Conservation (phyloP, 2,888 invertebrate species). For the Heliconius charithonia region DNA sequence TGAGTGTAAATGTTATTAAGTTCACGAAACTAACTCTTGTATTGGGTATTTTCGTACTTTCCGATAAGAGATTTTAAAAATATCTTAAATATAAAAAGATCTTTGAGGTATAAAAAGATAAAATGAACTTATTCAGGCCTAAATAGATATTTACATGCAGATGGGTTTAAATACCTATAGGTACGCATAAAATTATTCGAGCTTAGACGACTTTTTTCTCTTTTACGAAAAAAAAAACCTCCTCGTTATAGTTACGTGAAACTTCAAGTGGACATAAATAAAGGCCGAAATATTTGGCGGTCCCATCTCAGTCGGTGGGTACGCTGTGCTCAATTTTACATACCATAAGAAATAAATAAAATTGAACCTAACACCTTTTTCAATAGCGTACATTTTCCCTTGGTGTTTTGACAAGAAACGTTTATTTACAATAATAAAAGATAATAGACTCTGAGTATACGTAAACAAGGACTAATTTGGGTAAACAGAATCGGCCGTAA, state of each 20-base stretch:
- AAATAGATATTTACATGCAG: slow-evolving; percentile 38
- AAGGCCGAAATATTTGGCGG: slow-evolving; percentile 80
- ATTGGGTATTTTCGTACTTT: background rate
- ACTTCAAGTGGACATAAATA: slow-evolving; percentile 83
- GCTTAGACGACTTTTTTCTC: slow-evolving; percentile 49
- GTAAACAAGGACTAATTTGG: slow-evolving; percentile 62
- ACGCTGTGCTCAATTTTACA: slow-evolving; percentile 62
- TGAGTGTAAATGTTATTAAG: background rate
- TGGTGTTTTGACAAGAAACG: slow-evolving; percentile 47
- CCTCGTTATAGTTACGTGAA: slow-evolving; percentile 71
- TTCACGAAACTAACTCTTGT: background rate
- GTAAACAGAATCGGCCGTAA: slow-evolving; percentile 52
- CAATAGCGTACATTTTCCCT: slow-evolving; percentile 49
- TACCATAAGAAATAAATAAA: slow-evolving; percentile 53
- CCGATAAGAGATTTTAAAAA: background rate
- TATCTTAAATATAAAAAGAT: background rate
- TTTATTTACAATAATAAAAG: slow-evolving; percentile 62
- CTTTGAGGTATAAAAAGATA: slow-evolving; percentile 13
- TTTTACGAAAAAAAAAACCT: slow-evolving; percentile 67
- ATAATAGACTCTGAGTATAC: slow-evolving; percentile 61
- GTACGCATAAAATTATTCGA: slow-evolving; percentile 39
- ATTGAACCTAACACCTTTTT: slow-evolving; percentile 48
- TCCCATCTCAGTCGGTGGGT: slow-evolving; percentile 72
- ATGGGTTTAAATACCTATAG: slow-evolving; percentile 42
- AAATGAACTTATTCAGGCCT: slow-evolving; percentile 22